phyloP scores from a whole-genome alignment of 2,797 vertebrate species.

The Uromys caudimaculatus region DNA sequence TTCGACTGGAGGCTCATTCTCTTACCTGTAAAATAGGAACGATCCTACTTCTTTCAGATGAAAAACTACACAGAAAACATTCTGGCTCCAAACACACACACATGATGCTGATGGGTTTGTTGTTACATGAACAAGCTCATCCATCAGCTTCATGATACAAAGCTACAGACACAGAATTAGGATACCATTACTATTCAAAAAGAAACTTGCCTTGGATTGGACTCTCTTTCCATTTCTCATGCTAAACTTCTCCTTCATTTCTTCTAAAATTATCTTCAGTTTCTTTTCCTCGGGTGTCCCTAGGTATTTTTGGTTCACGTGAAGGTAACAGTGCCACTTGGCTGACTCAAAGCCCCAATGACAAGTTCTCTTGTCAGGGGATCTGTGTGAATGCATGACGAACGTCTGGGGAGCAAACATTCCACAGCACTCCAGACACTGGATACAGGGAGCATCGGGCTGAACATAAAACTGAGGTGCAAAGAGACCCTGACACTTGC shows the following conservation, averaged over 20 bases:
- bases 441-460: slow-evolving; percentile 95
- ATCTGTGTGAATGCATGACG: slow-evolving; percentile 98
- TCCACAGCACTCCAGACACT: slow-evolving; percentile 96
- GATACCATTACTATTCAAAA: slow-evolving; percentile 25
- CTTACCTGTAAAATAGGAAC: slow-evolving; percentile 67
- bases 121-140: not conserved
- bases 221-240: slow-evolving; percentile 91
- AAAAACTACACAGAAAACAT: slow-evolving; percentile 24
- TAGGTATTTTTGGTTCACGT: slow-evolving; percentile 95
- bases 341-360: slow-evolving; percentile 99
- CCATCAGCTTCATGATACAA: not conserved
- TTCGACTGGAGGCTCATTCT: not conserved
- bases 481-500: slow-evolving; percentile 98
- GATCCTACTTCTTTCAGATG: not conserved
- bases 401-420: slow-evolving; percentile 98
- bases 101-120: not conserved
- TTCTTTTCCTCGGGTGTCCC: slow-evolving; percentile 92
- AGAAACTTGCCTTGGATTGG: slow-evolving; percentile 94
- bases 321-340: slow-evolving; percentile 99
- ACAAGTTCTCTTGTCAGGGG: slow-evolving; percentile 98
- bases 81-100: not conserved
- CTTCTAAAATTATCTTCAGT: slow-evolving; percentile 93
- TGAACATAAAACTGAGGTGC: slow-evolving; percentile 96
- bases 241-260: slow-evolving; percentile 98
- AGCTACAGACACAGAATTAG: slow-evolving; percentile 35